Conservation (phyloP, 2,113 vertebrate species). For the Struthio camelus region DNA sequence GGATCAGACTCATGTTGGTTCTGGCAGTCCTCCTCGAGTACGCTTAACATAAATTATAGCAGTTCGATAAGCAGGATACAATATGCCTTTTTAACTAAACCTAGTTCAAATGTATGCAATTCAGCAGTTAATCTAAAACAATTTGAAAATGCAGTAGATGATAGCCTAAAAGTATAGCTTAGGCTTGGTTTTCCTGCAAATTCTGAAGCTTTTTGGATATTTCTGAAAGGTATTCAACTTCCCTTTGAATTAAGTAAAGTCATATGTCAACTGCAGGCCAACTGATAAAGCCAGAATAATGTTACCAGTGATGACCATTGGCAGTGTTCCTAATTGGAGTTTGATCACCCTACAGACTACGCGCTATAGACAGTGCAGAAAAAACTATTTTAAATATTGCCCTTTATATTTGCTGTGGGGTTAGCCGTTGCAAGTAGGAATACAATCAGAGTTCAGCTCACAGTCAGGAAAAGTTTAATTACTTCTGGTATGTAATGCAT, state of each 20-base stretch:
- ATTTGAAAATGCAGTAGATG: not conserved
- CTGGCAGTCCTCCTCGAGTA: not conserved
- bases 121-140: not conserved
- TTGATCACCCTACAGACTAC: not conserved
- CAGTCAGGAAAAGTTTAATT: not conserved
- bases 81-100: not conserved
- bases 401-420: not conserved
- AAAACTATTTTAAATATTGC: not conserved
- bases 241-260: constrained; percentile 27
- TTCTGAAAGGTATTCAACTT: not conserved
- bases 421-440: not conserved
- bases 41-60: not conserved
- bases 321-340: constrained; percentile 32
- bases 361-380: not conserved
- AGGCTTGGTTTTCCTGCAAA: not conserved
- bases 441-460: not conserved
- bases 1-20: not conserved
- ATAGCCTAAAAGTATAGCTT: not conserved
- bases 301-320: not conserved
- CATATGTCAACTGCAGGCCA: constrained; percentile 20
- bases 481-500: not conserved
- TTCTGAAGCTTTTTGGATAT: not conserved
- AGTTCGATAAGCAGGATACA: not conserved
- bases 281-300: constrained; percentile 15
- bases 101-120: not conserved